Conservation (phyloP, 1,140 invertebrate species). For the Drosophila leontia region DNA sequence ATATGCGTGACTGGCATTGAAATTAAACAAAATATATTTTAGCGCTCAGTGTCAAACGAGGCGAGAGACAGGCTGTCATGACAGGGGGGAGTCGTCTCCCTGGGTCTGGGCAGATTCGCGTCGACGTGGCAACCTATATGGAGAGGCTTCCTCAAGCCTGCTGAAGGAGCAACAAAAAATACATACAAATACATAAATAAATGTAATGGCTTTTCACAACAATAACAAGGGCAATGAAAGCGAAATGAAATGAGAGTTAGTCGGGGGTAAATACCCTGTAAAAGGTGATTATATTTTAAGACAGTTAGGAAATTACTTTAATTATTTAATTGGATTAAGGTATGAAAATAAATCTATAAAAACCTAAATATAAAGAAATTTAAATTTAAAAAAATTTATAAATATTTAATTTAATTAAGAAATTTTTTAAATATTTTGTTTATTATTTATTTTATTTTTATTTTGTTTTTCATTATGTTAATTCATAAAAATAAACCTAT, state of each 20-base stretch:
- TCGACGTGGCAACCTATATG: slow-evolving; percentile 54
- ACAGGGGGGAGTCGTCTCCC: not conserved
- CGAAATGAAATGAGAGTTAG: not conserved
- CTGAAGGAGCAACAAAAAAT: slow-evolving; percentile 21
- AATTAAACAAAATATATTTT: slow-evolving; percentile 72
- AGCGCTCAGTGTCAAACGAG: slow-evolving; percentile 69
- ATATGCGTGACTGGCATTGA: slow-evolving; percentile 80
- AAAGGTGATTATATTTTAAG: too few species aligned
- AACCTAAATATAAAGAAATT: too few species aligned
- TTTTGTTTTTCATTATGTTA: too few species aligned
- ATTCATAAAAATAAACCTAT: not conserved
- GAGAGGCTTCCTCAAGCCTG: slow-evolving; percentile 38
- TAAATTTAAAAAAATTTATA: too few species aligned
- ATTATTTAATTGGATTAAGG: too few species aligned
- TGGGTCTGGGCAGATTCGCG: slow-evolving; percentile 7
- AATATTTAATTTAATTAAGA: too few species aligned
- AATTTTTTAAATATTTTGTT: too few species aligned
- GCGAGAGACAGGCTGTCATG: slow-evolving; percentile 49
- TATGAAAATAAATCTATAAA: too few species aligned
- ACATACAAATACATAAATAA: slow-evolving; percentile 71
- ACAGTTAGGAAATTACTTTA: too few species aligned
- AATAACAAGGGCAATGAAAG: slow-evolving; percentile 43
- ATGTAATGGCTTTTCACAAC: slow-evolving; percentile 70
- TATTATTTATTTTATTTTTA: too few species aligned
- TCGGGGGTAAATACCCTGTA: slow-evolving; percentile 16